phyloP scores from a whole-genome alignment of 2,888 invertebrate species.

The Scrobipalpa atriplicella region DNA sequence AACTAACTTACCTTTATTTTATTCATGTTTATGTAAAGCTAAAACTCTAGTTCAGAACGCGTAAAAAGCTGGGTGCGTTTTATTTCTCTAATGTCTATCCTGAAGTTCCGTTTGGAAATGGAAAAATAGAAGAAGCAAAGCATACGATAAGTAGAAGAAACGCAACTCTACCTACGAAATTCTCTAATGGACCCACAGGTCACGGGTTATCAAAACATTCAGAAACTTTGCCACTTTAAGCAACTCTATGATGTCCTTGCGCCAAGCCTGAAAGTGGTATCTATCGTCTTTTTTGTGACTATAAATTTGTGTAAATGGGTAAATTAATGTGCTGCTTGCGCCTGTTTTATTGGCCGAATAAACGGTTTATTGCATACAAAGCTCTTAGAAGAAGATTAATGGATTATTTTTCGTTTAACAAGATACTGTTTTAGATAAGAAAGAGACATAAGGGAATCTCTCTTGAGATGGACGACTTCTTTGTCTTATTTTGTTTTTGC shows the following conservation, averaged over 20 bases:
- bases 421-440: background rate
- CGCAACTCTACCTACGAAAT: background rate
- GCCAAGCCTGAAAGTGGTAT: slow-evolving; percentile 6
- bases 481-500: too few species aligned
- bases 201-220: background rate
- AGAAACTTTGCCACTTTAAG: slow-evolving; percentile 8
- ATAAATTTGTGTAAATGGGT: slow-evolving; percentile 23
- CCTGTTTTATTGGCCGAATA: slow-evolving; percentile 15
- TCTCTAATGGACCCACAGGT: background rate
- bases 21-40: too few species aligned
- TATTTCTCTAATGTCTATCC: too few species aligned
- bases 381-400: slow-evolving; percentile 5
- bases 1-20: too few species aligned
- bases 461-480: too few species aligned
- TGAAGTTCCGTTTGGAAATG: too few species aligned
- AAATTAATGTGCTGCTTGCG: slow-evolving; percentile 10
- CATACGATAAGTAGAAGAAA: too few species aligned
- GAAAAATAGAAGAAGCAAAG: too few species aligned
- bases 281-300: slow-evolving; percentile 15
- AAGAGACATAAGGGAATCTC: background rate
- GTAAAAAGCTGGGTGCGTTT: too few species aligned
- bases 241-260: background rate
- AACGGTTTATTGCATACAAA: slow-evolving; percentile 20
- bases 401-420: background rate
- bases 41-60: too few species aligned